phyloP scores from a whole-genome alignment of 2,113 vertebrate genomes.

The Aphyosemion australe region DNA sequence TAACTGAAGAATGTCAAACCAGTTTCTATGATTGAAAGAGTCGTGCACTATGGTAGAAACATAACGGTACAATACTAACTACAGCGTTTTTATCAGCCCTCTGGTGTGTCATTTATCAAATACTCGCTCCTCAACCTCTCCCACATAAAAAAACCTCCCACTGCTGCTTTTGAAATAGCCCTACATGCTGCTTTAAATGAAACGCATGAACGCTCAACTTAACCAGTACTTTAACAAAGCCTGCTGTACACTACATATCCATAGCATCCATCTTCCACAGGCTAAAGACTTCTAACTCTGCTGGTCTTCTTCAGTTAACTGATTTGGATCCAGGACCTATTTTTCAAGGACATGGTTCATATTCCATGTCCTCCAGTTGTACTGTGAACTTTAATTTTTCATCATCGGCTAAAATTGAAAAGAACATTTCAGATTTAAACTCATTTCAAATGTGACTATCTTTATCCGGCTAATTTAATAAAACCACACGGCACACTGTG shows the following conservation, averaged over 20 bases:
- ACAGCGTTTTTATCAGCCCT: neutral
- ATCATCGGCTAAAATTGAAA: neutral
- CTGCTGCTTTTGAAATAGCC: conserved; percentile 3
- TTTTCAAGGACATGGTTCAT: conserved; percentile 2
- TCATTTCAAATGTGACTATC: neutral
- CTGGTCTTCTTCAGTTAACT: conserved; percentile 3
- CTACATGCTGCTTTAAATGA: conserved; percentile 11
- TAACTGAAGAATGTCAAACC: too few relatives aligned
- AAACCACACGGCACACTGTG: too few relatives aligned
- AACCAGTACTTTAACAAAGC: neutral
- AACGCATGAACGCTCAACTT: conserved; percentile 19
- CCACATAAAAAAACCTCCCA: conserved; percentile 2
- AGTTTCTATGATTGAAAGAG: too few relatives aligned
- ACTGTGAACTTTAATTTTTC: too few relatives aligned
- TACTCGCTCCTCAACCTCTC: neutral
- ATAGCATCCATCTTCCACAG: conserved; percentile 37
- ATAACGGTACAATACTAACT: too few relatives aligned
- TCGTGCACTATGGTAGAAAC: too few relatives aligned
- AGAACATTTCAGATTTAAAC: neutral
- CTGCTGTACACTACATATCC: conserved; percentile 19
- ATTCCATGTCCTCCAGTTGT: conserved; percentile 13
- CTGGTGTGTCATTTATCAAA: neutral
- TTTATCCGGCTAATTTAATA: too few relatives aligned
- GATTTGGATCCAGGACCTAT: conserved; percentile 1
- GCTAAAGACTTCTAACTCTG: conserved; percentile 9